phyloP scores from a whole-genome alignment of 64 coral and sea anemone genomes.

The Montipora foliosa region DNA sequence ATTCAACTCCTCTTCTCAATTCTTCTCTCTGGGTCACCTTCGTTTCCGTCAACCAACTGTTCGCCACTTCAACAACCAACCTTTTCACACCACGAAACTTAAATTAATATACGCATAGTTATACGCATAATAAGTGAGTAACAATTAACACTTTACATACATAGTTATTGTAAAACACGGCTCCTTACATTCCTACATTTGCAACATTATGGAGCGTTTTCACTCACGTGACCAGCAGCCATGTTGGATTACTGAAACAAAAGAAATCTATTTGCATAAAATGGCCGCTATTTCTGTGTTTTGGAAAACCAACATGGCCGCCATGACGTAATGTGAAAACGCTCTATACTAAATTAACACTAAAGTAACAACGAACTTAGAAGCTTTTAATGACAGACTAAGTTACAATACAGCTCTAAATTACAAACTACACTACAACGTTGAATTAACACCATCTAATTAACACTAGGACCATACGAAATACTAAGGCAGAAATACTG shows the following conservation, averaged over 20 bases:
- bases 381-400: slow-evolving; percentile 16
- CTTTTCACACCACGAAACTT: background rate
- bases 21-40: background rate
- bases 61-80: slow-evolving; percentile 19
- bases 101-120: background rate
- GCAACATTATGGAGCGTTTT: background rate
- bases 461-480: slow-evolving; percentile 20
- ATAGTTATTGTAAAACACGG: slow-evolving; percentile 18
- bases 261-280: background rate
- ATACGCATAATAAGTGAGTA: background rate
- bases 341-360: slow-evolving; percentile 11
- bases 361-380: background rate
- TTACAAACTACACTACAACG: slow-evolving; percentile 20
- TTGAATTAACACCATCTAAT: background rate
- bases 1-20: slow-evolving; percentile 9
- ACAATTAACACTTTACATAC: slow-evolving; percentile 17
- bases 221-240: background rate
- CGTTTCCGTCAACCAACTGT: background rate
- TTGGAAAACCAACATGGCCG: background rate
- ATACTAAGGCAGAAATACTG: background rate
- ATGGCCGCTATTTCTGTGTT: background rate
- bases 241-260: background rate
- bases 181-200: background rate
- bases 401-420: slow-evolving; percentile 11
- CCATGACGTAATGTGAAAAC: slow-evolving; percentile 1